phyloP scores from a whole-genome alignment of 2,797 vertebrate species.

The Falco rusticolus region DNA sequence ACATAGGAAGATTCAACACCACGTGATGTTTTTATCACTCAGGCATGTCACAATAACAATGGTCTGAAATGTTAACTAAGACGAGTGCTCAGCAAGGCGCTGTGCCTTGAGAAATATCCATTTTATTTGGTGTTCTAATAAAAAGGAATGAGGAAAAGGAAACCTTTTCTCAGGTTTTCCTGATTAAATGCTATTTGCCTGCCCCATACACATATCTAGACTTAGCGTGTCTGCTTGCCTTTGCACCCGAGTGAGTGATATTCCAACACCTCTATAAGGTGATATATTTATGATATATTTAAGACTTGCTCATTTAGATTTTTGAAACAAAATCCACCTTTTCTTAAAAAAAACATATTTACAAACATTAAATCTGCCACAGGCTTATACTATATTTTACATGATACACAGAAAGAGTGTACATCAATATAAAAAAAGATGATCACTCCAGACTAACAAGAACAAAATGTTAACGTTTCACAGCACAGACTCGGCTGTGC shows the following conservation, averaged over 20 bases:
- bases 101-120: constrained; percentile 44
- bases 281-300: constrained; percentile 75
- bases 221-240: constrained; percentile 6
- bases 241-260: constrained; percentile 50
- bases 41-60: constrained; percentile 64
- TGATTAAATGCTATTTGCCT: constrained; percentile 16
- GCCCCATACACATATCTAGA: neutral
- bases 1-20: constrained; percentile 80
- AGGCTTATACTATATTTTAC: constrained; percentile 86
- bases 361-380: constrained; percentile 87
- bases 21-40: constrained; percentile 73
- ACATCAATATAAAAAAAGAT: constrained; percentile 49
- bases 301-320: constrained; percentile 86
- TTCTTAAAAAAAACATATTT: constrained; percentile 80
- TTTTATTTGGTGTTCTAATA: constrained; percentile 57
- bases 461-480: constrained; percentile 33
- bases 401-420: constrained; percentile 56
- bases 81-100: constrained; percentile 31
- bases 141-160: neutral
- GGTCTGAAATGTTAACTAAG: constrained; percentile 51
- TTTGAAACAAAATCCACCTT: constrained; percentile 99
- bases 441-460: constrained; percentile 43
- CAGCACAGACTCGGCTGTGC: constrained; percentile 10
- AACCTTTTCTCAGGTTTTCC: constrained; percentile 8
- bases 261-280: constrained; percentile 75